A percentile compares a stretch with the other conserved stretches of the same genome.
Conservation (phyloP, 2,888 invertebrate species). For the Acronicta alni region DNA sequence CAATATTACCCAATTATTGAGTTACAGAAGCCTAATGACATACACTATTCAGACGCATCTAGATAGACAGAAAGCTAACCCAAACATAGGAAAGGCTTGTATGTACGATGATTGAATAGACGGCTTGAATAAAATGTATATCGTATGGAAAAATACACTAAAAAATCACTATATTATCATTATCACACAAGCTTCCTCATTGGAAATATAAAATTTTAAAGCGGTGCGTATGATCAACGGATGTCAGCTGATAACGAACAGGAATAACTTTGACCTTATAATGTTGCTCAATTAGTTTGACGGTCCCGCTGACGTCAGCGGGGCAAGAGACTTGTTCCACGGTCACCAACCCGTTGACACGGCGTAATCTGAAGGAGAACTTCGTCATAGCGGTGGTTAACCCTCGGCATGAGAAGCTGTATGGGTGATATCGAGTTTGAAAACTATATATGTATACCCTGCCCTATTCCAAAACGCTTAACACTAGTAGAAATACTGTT, state of each 20-base stretch:
- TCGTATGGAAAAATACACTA: no score
- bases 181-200: conserved; percentile 20
- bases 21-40: no score
- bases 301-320: conserved; percentile 6
- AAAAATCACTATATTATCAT: conserved; percentile 14
- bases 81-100: no score
- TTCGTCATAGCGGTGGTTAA: not conserved
- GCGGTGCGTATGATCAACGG: conserved; percentile 44
- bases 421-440: no score
- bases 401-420: not conserved
- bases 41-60: no score
- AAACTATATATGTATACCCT: no score
- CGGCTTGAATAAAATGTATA: no score
- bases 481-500: no score
- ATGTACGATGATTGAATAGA: no score
- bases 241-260: conserved; percentile 28
- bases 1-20: no score
- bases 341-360: conserved; percentile 4
- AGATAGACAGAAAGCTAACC: no score
- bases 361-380: not conserved
- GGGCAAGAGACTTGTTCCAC: not conserved
- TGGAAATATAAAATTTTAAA: conserved; percentile 16
- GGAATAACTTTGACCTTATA: conserved; percentile 37
- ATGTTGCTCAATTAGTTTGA: conserved; percentile 33
- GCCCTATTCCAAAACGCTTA: no score